These are phyloP conservation scores for Thaleichthys pacificus DNA, from an alignment of 2,797 vertebrate genomes.

Conservation along the genomic window DNA sequence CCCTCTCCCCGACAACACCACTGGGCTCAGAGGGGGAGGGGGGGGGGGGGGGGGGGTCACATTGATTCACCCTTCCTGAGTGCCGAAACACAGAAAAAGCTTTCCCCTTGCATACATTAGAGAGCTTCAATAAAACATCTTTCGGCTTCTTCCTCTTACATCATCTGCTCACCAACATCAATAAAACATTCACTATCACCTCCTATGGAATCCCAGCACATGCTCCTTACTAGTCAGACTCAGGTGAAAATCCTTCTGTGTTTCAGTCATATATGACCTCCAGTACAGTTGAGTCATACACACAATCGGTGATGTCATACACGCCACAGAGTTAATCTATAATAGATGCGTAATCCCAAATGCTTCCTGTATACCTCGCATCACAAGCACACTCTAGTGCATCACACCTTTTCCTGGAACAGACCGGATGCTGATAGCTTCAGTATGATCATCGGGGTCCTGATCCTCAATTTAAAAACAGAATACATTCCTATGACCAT, in stretches of 20 bases:
- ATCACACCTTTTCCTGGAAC: conserved; percentile 61
- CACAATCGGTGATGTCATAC: conserved; percentile 36
- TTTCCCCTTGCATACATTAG: conserved; percentile 42
- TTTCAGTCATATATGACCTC: conserved; percentile 27
- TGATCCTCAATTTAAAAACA: neutral
- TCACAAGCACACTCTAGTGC: conserved; percentile 46
- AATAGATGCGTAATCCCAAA: conserved; percentile 68
- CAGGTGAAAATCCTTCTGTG: conserved; percentile 17
- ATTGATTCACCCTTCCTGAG: conserved; percentile 51
- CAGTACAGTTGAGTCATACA: conserved; percentile 35
- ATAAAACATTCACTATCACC: conserved; percentile 61
- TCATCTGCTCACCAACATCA: conserved; percentile 60
- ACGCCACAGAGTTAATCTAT: conserved; percentile 64
- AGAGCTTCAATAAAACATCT: conserved; percentile 62
- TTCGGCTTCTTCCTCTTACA: conserved; percentile 58
- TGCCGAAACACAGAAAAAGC: conserved; percentile 31
- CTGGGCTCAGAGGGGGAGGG: conserved; percentile 11
- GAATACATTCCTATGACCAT: conserved; percentile 18
- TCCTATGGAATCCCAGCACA: conserved; percentile 14
- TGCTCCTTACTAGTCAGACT: neutral
- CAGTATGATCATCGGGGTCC: neutral
- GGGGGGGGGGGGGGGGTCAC: conserved; percentile 35
- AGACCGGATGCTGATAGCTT: neutral
- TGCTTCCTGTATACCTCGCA: conserved; percentile 61
- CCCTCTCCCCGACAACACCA: conserved; percentile 38